Evolutionary conservation across 2,888 invertebrate genomes (phyloP).

Genomic region (Dolichomitus sp.): DNA sequence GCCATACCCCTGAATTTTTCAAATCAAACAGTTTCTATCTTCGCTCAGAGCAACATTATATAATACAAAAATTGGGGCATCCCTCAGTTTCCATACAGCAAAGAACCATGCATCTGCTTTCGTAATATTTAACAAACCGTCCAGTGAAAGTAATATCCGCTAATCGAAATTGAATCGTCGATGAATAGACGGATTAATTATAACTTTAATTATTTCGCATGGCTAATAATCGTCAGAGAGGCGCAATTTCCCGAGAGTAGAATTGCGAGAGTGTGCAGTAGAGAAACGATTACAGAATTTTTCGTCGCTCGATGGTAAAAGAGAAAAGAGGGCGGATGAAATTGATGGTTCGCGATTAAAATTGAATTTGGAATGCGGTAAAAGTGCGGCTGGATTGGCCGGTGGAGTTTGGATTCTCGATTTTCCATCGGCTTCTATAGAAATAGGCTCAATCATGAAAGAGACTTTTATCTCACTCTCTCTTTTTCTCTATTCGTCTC

Average conservation of each 20-base stretch:
- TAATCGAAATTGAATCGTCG: slow-evolving; percentile 18
- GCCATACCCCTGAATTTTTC: too few relatives aligned
- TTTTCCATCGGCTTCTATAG: slow-evolving; percentile 6
- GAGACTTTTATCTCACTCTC: not conserved
- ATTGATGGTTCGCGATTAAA: slow-evolving; percentile 34
- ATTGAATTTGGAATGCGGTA: slow-evolving; percentile 15
- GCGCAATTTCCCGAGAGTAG: slow-evolving; percentile 12
- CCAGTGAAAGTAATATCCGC: slow-evolving; percentile 13
- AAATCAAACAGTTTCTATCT: not conserved
- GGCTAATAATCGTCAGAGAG: slow-evolving; percentile 14
- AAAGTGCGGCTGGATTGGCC: slow-evolving; percentile 14
- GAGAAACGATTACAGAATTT: slow-evolving; percentile 3
- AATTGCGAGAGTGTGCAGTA: not conserved
- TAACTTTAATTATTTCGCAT: slow-evolving; percentile 30
- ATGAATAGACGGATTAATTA: slow-evolving; percentile 24
- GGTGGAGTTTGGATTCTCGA: slow-evolving; percentile 20
- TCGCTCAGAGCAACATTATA: not conserved
- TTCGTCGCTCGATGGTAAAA: not conserved
- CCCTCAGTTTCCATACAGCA: not conserved
- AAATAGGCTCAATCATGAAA: slow-evolving; percentile 19
- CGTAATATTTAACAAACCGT: slow-evolving; percentile 1
- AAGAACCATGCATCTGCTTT: not conserved
- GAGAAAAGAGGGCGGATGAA: not conserved
- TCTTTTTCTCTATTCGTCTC: not conserved
- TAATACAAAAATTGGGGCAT: not conserved